A percentile compares a stretch with the other conserved stretches of the same genome.
Evolutionary conservation across 1,140 invertebrate genomes (phyloP).

Genomic region (Steinernema khuongi): DNA sequence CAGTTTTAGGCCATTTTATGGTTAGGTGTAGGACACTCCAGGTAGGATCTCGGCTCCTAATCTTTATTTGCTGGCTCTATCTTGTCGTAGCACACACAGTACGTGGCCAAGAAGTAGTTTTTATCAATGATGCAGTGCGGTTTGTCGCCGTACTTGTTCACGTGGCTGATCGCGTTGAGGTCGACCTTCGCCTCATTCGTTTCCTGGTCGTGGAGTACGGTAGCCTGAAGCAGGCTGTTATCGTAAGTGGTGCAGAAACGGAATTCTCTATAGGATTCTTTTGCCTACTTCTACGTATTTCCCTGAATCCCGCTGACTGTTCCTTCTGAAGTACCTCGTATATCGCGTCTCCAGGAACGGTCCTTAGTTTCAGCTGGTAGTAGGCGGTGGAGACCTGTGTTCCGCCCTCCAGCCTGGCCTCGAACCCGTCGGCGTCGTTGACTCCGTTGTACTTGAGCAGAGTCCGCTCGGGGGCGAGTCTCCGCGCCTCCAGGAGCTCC

Average conservation of each 20-base stretch:
- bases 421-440: constrained; percentile 75
- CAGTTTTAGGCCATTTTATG: too few species aligned
- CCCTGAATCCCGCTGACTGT: too few species aligned
- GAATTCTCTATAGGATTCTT: too few species aligned
- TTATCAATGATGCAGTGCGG: constrained; percentile 71
- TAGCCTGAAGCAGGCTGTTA: constrained; percentile 44
- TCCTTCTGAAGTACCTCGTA: constrained; percentile 71
- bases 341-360: constrained; percentile 70
- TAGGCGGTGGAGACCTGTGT: constrained; percentile 65
- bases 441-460: constrained; percentile 71
- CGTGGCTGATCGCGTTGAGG: constrained; percentile 74
- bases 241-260: background rate
- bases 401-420: constrained; percentile 69
- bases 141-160: constrained; percentile 76
- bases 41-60: too few species aligned
- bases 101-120: constrained; percentile 58
- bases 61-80: too few species aligned
- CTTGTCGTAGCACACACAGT: constrained; percentile 57
- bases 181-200: constrained; percentile 67
- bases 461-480: constrained; percentile 61
- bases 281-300: too few species aligned
- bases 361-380: constrained; percentile 73
- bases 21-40: too few species aligned
- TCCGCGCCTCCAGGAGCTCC: constrained; percentile 68
- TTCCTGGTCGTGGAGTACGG: constrained; percentile 67